Evolutionary conservation across 30 jellyfish, hydroid and myxozoan species (phyloP), one percentile per base, ranked within the genome.

Genomic region (Turritopsis rubra): DNA sequence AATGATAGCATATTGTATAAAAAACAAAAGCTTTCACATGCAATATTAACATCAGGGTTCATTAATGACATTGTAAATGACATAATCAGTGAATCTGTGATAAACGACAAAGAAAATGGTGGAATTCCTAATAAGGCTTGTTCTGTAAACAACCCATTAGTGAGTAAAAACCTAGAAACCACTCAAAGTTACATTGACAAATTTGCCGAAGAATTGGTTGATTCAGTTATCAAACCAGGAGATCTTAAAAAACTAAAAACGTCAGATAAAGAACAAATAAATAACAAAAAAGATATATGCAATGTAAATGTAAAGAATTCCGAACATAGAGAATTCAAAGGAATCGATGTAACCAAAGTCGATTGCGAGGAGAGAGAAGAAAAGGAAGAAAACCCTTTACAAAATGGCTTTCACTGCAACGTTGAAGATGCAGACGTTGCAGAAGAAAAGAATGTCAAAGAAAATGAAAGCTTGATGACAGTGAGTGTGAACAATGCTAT

Each of bases 141-240:
- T 41, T 3, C 60, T 5, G 13, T 41, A 41, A 41, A 41, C 9
- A 41, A 41, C 5, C 60, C 60, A 41, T 41, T 41, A 41, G 60
- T 41, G 9, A 41, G 9, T 41, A 41, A 41, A 41, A 41, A 5
- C 60, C 13, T 41, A 13, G 60, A 41, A 41, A 41, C 60, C 60
- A 41, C 5, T 41, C 60, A 41, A 41, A 41, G 9, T 41, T 16
- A 19, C 77, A 16, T 68, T 1, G 77, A 68, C 77, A n/a, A 23
- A 68, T 68, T 68, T 68, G 77, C 77, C 30, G 30, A 68, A 1
- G 77, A 68, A 68, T 27, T 68, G 21, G 77, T 68, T 8, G 77
- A 68, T 7, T n/a, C 19, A 68, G 60, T 41, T 41, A 41, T 41
- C 60, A 41, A 41, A 41, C 60, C 60, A 41, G 60, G 13, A 3